phyloP scores from a whole-genome alignment of 2,888 invertebrate species.

The Platycheirus albimanus region DNA sequence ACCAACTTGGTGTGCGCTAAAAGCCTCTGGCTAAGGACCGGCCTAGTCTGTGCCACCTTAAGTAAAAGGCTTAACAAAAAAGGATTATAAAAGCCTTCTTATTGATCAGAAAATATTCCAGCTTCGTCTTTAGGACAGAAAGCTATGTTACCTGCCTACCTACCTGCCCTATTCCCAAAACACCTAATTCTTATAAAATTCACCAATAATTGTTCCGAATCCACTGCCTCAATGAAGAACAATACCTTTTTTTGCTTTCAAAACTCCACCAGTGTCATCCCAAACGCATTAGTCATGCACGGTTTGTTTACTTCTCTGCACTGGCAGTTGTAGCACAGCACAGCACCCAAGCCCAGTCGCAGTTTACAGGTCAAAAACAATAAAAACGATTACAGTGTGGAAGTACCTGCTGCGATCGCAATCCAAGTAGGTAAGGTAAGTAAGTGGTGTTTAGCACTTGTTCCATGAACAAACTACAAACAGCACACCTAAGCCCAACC shows the following conservation, averaged over 20 bases:
- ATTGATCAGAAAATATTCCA: too few relatives aligned
- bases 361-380: constrained; percentile 19
- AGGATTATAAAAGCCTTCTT: too few relatives aligned
- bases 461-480: too few relatives aligned
- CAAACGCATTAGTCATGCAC: constrained; percentile 38
- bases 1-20: too few relatives aligned
- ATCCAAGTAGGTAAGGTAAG: too few relatives aligned
- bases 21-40: too few relatives aligned
- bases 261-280: not conserved
- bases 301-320: constrained; percentile 20
- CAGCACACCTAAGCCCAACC: not conserved
- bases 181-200: not conserved
- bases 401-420: not conserved
- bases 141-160: too few relatives aligned
- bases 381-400: not conserved
- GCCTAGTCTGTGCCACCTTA: too few relatives aligned
- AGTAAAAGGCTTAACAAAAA: too few relatives aligned
- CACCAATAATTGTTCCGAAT: not conserved
- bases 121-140: too few relatives aligned
- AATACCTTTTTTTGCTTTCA: not conserved
- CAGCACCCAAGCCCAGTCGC: not conserved
- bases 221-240: not conserved
- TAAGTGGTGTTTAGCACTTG: constrained; percentile 25
- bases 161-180: too few relatives aligned
- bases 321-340: not conserved